Percentiles rank a stretch among this genome's conserved stretches.
Evolutionary conservation across 2,888 invertebrate genomes (phyloP).

Genomic region (Oligia strigilis): DNA sequence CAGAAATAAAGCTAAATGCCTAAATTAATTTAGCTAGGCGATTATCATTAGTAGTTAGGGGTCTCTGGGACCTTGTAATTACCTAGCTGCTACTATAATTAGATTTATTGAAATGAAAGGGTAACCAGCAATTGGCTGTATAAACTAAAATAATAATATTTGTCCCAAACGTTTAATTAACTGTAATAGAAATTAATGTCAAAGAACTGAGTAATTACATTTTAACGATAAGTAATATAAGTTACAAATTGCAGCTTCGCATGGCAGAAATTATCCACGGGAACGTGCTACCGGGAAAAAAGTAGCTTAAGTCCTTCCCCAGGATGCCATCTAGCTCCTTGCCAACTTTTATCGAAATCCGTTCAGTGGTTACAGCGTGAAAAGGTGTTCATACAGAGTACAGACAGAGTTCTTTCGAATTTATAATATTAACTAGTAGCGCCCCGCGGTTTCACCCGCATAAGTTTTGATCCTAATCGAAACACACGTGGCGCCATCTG

Average conservation of each 20-base stretch:
- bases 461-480: no score
- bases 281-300: not conserved
- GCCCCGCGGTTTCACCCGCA: no score
- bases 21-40: conserved; percentile 38
- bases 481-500: no score
- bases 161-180: not conserved
- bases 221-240: not conserved
- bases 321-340: no score
- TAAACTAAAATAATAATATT: not conserved
- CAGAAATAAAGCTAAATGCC: conserved; percentile 33
- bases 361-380: not conserved
- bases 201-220: not conserved
- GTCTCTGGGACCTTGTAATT: conserved; percentile 17
- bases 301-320: not conserved
- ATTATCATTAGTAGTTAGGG: conserved; percentile 28
- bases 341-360: not conserved
- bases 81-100: conserved; percentile 16
- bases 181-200: not conserved
- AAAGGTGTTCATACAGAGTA: no score
- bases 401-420: not conserved
- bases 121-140: conserved; percentile 1
- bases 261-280: not conserved
- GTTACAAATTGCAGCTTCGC: not conserved
- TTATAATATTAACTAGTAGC: not conserved
- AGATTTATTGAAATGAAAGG: conserved; percentile 14